Percentiles rank a stretch among this genome's conserved stretches.
Evolutionary conservation across 37 sponge, comb jelly and placozoan species (phyloP).

Genomic region (Tethya wilhelma): DNA sequence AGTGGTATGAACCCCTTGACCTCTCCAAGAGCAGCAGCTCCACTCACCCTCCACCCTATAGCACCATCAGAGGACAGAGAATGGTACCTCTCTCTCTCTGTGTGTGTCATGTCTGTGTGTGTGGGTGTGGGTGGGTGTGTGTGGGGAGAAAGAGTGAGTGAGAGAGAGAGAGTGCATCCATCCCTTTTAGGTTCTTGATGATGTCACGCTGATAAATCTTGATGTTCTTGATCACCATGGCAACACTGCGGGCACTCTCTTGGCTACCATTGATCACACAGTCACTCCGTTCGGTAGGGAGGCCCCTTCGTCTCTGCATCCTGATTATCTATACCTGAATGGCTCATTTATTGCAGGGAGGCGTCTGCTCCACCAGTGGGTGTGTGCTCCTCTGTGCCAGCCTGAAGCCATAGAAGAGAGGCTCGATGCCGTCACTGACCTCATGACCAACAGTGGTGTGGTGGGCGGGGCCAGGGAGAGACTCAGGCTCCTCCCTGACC

Average conservation of each 20-base stretch:
- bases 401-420: slow-evolving; percentile 73
- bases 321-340: no score
- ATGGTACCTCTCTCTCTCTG: neutral
- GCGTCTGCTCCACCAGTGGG: slow-evolving; percentile 85
- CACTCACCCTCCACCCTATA: no score
- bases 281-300: slow-evolving; percentile 86
- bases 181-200: slow-evolving; percentile 82
- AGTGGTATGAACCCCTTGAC: no score
- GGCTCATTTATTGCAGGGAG: no score
- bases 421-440: slow-evolving; percentile 88
- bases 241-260: slow-evolving; percentile 66
- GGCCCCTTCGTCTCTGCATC: no score
- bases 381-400: slow-evolving; percentile 91
- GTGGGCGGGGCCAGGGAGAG: slow-evolving; percentile 53
- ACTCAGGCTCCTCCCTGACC: slow-evolving; percentile 81
- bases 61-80: no score
- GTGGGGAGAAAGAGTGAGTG: no score
- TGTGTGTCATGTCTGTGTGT: neutral
- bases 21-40: no score
- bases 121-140: no score
- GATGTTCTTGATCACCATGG: slow-evolving; percentile 73
- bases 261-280: slow-evolving; percentile 83
- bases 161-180: no score
- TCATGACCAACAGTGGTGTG: slow-evolving; percentile 47
- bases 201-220: slow-evolving; percentile 83